Base-by-base conservation (phyloP, 2,797 vertebrate species). In the Sebastes oblongus region DNA sequence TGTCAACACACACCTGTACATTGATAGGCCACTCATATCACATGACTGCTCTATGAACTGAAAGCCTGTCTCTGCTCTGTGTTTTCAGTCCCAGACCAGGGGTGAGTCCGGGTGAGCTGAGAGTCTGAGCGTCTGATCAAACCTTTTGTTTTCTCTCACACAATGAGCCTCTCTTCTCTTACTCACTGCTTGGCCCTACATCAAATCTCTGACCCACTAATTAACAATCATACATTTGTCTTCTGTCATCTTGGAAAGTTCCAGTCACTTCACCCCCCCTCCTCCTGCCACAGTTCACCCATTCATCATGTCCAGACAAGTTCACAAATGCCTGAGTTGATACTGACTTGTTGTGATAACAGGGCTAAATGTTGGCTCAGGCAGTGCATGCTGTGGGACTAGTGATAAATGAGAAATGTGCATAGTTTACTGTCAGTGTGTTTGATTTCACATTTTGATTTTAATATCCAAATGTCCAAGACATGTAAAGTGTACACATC, bases 161-260 rank as follows among this genome's bases (percentile, higher is more conserved):
- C 94, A 96, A 94, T 93, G 80, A 82, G 58, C 80, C 88, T 92
- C 86, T 95, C 88, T 94, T 93, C 84, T 82, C 67, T 75, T 77
- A 67, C 80, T 80, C 84, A 65, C 74, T 79, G 69, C 89, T 83
- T 95, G 94, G 93, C 93, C 70, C 32, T 3, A 55, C 77, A 66
- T 93, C 94, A 95, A 88, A 82, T 79, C 80, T 73, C 89, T 89
- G 88, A 92, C 93, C 94, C 92, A 93, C 72, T 92, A 91, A 95
- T 85, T 78, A 61, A 96, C 94, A 95, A 93, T 94, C 86, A 86
- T 22, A 83, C 87, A 8, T 88, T 94, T 95, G 94, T 95, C 67
- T 73, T 77, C 54, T 77, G 84, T 88, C 84, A 78, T 83, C 66
- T 78, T 83, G 90, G 81, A 92, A 93, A 91, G 62, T 91, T 88